Evolutionary conservation across 1,140 invertebrate species (phyloP).

Genomic region (Aphaenogaster rudis): DNA sequence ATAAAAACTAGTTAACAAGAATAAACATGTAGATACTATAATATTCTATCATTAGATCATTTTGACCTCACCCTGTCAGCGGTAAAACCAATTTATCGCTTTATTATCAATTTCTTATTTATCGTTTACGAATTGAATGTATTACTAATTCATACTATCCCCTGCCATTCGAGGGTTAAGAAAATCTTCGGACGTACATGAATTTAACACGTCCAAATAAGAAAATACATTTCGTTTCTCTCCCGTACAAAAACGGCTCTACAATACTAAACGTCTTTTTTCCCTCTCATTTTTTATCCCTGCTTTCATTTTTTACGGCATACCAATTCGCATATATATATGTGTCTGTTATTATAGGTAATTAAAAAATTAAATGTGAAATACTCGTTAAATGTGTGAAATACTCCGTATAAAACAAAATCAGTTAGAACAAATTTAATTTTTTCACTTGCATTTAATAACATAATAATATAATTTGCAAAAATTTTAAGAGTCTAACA

Average conservation of each 20-base stretch:
- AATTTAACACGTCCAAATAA: conserved; percentile 77
- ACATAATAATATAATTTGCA: neutral
- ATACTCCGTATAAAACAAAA: neutral
- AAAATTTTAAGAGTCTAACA: neutral
- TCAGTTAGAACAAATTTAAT: neutral
- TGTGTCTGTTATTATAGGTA: neutral
- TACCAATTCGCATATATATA: neutral
- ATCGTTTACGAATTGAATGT: conserved; percentile 6
- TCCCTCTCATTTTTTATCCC: conserved; percentile 30
- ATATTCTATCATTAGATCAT: neutral
- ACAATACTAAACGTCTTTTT: conserved; percentile 63
- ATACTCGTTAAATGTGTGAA: neutral
- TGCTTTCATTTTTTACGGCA: conserved; percentile 1
- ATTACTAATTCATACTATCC: conserved; percentile 1
- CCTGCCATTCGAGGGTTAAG: neutral
- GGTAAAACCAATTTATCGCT: conserved; percentile 12
- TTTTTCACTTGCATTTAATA: neutral
- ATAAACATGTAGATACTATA: neutral
- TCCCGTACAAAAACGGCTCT: conserved; percentile 76
- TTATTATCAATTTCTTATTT: conserved; percentile 28
- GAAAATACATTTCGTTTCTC: conserved; percentile 78
- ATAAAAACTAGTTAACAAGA: neutral
- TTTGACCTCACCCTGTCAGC: neutral
- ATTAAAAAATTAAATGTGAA: neutral
- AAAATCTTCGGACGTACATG: neutral